phyloP scores from a whole-genome alignment of 2,888 invertebrate genomes.

The Andrena trimmerana region DNA sequence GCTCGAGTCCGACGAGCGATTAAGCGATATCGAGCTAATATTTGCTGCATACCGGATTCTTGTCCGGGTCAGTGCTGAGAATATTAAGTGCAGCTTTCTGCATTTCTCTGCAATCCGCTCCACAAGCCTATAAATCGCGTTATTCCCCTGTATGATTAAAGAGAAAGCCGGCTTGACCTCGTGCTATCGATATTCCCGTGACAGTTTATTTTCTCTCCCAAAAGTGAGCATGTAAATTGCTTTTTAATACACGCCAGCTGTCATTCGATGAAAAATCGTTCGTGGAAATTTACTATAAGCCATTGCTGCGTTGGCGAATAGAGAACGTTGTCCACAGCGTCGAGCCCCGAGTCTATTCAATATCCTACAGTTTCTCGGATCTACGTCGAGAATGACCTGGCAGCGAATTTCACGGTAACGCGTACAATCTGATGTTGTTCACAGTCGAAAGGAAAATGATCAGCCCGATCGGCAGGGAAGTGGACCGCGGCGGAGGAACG shows the following conservation, averaged over 20 bases:
- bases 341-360: no score
- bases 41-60: constrained; percentile 24
- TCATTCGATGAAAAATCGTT: background rate
- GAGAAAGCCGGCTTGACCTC: constrained; percentile 29
- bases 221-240: background rate
- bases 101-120: constrained; percentile 6
- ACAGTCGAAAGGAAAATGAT: constrained; percentile 75
- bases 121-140: background rate
- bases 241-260: constrained; percentile 8
- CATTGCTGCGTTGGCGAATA: no score
- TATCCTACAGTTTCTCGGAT: background rate
- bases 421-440: constrained; percentile 26
- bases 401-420: background rate
- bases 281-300: no score
- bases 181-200: constrained; percentile 13
- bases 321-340: no score
- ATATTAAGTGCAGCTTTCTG: constrained; percentile 24
- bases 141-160: constrained; percentile 29
- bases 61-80: constrained; percentile 13
- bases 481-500: constrained; percentile 75
- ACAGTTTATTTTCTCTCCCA: constrained; percentile 1
- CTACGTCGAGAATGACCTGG: no score
- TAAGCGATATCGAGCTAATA: constrained; percentile 44
- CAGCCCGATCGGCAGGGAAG: constrained; percentile 76
- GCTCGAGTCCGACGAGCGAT: constrained; percentile 9